Base-by-base conservation (phyloP, 1,140 invertebrate genomes). In the Papilio machaon region DNA sequence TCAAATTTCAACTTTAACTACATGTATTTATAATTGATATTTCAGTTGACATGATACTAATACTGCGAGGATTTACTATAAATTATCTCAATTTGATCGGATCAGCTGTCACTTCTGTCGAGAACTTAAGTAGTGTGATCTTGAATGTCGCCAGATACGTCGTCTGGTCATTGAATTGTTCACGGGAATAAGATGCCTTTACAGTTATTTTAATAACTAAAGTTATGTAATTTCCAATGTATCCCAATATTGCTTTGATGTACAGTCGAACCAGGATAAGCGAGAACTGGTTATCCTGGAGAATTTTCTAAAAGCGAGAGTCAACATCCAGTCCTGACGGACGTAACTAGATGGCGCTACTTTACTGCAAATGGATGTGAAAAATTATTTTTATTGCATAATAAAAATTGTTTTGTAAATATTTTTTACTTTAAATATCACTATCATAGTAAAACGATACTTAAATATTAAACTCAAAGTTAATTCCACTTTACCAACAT, bases 71-170 rank as follows among this genome's bases (percentile, higher is more conserved):
- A 35, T 23, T 80, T 82, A 79, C 73, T 73, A 83, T 83, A 78
- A 83, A 19, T 82, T 85, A 87, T 88, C 82, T 87, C 75, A 83
- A 83, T 87, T 83, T 85, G 76, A 87, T 87, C 89, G 83, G 89
- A 91, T 91, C 88, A 89, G 88, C 89, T 93, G 91, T 91, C 90
- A 90, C 86, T 91, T 91, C 89, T 85, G 88, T 90, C 88, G 89
- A 81, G 82, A 87, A 86, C 91, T 90, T 89, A 84, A 80, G 83
- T 85, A 82, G 86, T 90, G 85, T 79, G 82, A 85, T 84, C 81
- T 76, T 86, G 81, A 85, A 88, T 88, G 87, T 91, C 88, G 81
- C 84, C 85, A 80, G 74, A 52, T 82, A 80, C 76, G 58, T 80
- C 82, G 83, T 85, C 87, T 87, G 83, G 84, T 88, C 88, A 87